Evolutionary conservation across 2,113 vertebrate genomes (phyloP), one percentile per base, ranked within the genome.

Genomic region (Eublepharis macularius): DNA sequence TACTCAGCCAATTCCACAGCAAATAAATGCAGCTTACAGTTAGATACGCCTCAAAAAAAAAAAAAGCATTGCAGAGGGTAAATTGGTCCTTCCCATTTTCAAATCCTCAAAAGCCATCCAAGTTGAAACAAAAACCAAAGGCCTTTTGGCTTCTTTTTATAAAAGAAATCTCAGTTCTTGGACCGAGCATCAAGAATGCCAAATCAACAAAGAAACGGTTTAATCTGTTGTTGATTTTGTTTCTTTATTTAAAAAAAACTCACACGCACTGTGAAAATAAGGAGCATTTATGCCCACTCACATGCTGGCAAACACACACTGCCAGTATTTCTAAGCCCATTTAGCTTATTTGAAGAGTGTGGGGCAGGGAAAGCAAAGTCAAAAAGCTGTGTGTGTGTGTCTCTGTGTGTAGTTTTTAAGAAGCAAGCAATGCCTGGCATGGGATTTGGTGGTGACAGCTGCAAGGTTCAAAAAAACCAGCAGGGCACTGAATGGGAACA

Each of bases 291-390:
- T 91, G 94, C 90, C 90, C 90, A 81, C 70, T 3, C 91, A 87
- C 86, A 93, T 80, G 82, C 91, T 93, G 91, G 89, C 92, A 88
- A 87, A 73, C 82, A n/a, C 90, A 89, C n/a, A 90, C 88, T 21
- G n/a, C 45, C 91, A 86, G 93, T 84, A 90, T 91, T 91, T 83
- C 88, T 88, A 93, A 92, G 72, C 84, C 93, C 87, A 80, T 92
- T 88, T 51, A 82, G 90, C 89, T 89, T 92, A 90, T 91, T 88
- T 93, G 84, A 91, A 92, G 90, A 93, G 88, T 92, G 43, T 66
- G 36, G 41, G n/a, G 54, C 3, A 45, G 43, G 41, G 16, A 26
- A 19, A 66, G 60, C 2, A n/a, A 83, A 91, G 84, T 84, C 86
- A 87, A 88, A 92, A 90, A 89, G 84, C 94, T 91, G 92, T 91